Base-by-base conservation (phyloP, 2,888 invertebrate species). In the Hirtodrosophila duncani region DNA sequence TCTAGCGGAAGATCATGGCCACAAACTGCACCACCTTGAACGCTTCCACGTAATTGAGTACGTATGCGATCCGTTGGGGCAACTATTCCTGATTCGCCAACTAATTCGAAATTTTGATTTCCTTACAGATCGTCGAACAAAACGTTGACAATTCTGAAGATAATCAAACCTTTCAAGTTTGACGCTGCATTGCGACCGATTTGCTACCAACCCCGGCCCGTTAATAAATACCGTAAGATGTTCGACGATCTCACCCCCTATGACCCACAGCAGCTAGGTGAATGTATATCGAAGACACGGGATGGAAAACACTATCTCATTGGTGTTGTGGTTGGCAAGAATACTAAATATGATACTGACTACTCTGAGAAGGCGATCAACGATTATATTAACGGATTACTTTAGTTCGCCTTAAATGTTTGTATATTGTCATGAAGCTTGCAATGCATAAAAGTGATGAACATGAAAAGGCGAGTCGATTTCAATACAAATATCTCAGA, bases 151-250 rank as follows among this genome's bases (percentile, higher is more conserved):
- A 3, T 74, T 24, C 11, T 75, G 9, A 56, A 48, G 3, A 1
- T 78, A 26, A 49, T 62, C 0, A 63, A 80, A 16, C 63, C 64
- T 10, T 62, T 80, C 1, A 42, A 26, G 2, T 61, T 80, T 11
- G 43, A 62, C 1, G 21, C 36, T 1, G 16, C 17, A 3, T 11
- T 66, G 0, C 62, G 55, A 9, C 71, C 77, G 4, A 51, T 70
- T 31, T 77, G 77, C 29, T 27, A 79, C 16, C 5, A 27, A 3
- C 2, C 7, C 14, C 6, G 11, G 5, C 3, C 14, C n/a, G 0
- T n/a, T n/a, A n/a, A n/a, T n/a, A n/a, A 1, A 6, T 4, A 3
- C 1, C 1, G 8, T 8, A 36, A 6, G 1, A 1, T 0, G 2
- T 6, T 3, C 6, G 27, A n/a, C 2, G 9, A 9, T n/a, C n/a